Conservation (phyloP, 2,888 invertebrate species). For the Drosophila cognata region DNA sequence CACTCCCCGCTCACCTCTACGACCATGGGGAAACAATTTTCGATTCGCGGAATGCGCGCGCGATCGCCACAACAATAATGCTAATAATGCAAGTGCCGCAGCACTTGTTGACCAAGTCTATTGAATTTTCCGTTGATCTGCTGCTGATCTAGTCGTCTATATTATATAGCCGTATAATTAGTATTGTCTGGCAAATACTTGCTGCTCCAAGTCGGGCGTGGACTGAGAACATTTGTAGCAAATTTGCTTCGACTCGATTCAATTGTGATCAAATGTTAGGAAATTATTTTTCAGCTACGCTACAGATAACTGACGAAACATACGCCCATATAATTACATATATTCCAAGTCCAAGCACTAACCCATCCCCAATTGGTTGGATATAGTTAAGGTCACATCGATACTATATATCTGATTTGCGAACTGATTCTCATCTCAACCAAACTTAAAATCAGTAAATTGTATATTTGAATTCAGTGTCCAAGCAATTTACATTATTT, state of each 20-base stretch:
- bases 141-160: constrained; percentile 40
- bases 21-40: constrained; percentile 11
- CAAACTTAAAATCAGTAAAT: background rate
- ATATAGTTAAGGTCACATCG: background rate
- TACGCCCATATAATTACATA: background rate
- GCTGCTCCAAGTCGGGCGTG: constrained; percentile 24
- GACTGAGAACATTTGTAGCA: constrained; percentile 19
- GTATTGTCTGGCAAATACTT: constrained; percentile 46
- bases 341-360: background rate
- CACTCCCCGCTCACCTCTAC: background rate
- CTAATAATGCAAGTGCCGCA: constrained; percentile 41
- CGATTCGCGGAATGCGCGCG: constrained; percentile 41
- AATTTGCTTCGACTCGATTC: constrained; percentile 14
- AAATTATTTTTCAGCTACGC: constrained; percentile 12
- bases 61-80: constrained; percentile 40
- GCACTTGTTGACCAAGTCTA: constrained; percentile 59
- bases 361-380: background rate
- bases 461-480: background rate
- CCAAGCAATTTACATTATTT: constrained; percentile 7
- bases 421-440: background rate
- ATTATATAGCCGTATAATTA: constrained; percentile 54
- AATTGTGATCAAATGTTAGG: constrained; percentile 28
- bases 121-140: constrained; percentile 32
- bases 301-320: background rate
- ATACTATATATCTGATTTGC: background rate